phyloP scores from a whole-genome alignment of 2,888 invertebrate species.

The Lypha dubia region DNA sequence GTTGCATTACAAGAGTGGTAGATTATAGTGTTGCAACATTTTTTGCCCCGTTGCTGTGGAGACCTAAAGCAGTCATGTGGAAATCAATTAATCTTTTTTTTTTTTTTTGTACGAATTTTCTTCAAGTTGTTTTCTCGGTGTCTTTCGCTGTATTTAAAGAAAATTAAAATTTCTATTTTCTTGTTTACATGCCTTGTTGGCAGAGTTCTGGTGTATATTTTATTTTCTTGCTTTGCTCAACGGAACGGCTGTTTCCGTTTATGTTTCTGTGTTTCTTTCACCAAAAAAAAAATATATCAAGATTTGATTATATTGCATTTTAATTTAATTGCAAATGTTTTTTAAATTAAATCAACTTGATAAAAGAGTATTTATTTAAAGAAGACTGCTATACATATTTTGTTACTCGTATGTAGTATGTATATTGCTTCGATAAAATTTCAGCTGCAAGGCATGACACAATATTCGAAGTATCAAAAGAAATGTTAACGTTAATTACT shows the following conservation, averaged over 20 bases:
- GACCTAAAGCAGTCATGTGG: constrained; percentile 65
- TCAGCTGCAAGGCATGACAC: too few relatives aligned
- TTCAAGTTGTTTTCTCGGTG: constrained; percentile 53
- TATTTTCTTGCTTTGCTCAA: constrained; percentile 23
- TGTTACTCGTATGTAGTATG: too few relatives aligned
- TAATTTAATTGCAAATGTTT: constrained; percentile 37
- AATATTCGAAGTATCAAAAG: too few relatives aligned
- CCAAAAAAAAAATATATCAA: constrained; percentile 14
- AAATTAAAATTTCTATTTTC: constrained; percentile 46
- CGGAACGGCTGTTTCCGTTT: constrained; percentile 48
- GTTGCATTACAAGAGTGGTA: constrained; percentile 4
- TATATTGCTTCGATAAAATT: too few relatives aligned
- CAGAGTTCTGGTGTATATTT: constrained; percentile 19
- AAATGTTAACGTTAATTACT: too few relatives aligned
- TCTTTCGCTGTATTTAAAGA: constrained; percentile 46
- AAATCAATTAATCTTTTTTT: constrained; percentile 71
- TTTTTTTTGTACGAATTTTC: constrained; percentile 63
- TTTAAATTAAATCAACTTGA: not conserved
- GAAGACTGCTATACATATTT: too few relatives aligned
- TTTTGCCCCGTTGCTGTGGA: constrained; percentile 48
- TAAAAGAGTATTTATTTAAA: not conserved
- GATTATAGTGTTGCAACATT: constrained; percentile 15
- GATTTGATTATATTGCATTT: constrained; percentile 56
- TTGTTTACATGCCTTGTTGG: constrained; percentile 65
- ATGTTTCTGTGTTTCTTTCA: constrained; percentile 13